Conservation (phyloP, 1,140 invertebrate species). For the Phortica variegata region DNA sequence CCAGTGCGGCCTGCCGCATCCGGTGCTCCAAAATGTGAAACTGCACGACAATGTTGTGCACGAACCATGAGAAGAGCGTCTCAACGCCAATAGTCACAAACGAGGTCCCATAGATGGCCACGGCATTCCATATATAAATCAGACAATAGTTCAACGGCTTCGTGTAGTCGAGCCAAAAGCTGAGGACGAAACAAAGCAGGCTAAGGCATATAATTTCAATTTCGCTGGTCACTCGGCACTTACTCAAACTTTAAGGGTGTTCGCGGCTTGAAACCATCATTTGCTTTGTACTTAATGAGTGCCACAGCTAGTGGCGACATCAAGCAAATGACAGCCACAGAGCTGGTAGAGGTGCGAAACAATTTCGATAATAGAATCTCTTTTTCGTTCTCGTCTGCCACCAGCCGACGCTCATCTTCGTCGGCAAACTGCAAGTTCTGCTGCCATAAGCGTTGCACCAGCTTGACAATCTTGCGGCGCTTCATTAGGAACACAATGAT, state of each 20-base stretch:
- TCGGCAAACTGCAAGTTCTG: no score
- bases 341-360: slow-evolving; percentile 19
- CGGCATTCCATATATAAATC: slow-evolving; percentile 23
- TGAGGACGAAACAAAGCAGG: no score
- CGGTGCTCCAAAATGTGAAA: slow-evolving; percentile 18
- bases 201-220: no score
- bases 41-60: slow-evolving; percentile 26
- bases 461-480: no score
- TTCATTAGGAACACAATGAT: no score
- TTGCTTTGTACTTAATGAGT: slow-evolving; percentile 1
- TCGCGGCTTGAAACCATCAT: slow-evolving; percentile 8
- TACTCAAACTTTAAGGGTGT: slow-evolving; percentile 33
- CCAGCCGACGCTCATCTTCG: neutral
- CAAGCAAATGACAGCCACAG: slow-evolving; percentile 7
- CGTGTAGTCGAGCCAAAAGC: slow-evolving; percentile 25
- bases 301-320: slow-evolving; percentile 14
- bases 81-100: slow-evolving; percentile 20
- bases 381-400: slow-evolving; percentile 14
- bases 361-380: slow-evolving; percentile 16
- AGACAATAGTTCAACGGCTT: slow-evolving; percentile 16
- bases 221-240: no score
- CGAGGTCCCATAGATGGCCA: slow-evolving; percentile 15
- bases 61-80: slow-evolving; percentile 29
- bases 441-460: no score
- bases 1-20: neutral